These are phyloP conservation scores for Pseudanteris insignis DNA, from an alignment of 2,888 invertebrate genomes.

Conservation along the genomic window DNA sequence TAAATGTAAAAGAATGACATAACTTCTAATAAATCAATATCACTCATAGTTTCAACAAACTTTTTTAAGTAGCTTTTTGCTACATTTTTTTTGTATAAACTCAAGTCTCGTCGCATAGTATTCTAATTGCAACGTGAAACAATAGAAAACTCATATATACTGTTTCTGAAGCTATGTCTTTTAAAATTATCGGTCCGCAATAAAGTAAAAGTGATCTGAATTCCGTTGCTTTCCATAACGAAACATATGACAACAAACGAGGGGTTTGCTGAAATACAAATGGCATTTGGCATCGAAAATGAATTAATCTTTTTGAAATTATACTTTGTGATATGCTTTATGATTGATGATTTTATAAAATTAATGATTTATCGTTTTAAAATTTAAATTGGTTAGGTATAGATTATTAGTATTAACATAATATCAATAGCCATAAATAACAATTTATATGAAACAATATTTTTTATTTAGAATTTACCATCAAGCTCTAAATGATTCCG, in stretches of 20 bases:
- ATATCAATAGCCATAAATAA: no score
- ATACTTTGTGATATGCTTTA: no score
- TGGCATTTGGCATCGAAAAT: not conserved
- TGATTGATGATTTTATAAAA: no score
- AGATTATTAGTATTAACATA: no score
- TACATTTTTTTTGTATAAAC: not conserved
- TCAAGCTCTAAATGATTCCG: no score
- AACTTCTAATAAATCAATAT: no score
- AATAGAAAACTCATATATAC: not conserved
- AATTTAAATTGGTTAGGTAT: no score
- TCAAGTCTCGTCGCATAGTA: not conserved
- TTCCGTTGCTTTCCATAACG: slow-evolving; percentile 1
- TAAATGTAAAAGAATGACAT: slow-evolving; percentile 1
- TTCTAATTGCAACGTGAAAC: slow-evolving; percentile 1
- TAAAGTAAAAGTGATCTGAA: slow-evolving; percentile 3
- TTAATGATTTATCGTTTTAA: no score
- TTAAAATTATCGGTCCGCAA: slow-evolving; percentile 1
- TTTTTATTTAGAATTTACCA: no score
- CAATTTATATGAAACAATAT: no score
- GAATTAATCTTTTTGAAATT: not conserved
- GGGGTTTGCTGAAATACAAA: not conserved
- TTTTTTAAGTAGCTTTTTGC: slow-evolving; percentile 1
- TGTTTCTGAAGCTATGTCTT: not conserved
- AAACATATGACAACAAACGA: not conserved
- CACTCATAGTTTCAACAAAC: no score